phyloP scores from a whole-genome alignment of 2,797 vertebrate genomes.

The Todus mexicanus region DNA sequence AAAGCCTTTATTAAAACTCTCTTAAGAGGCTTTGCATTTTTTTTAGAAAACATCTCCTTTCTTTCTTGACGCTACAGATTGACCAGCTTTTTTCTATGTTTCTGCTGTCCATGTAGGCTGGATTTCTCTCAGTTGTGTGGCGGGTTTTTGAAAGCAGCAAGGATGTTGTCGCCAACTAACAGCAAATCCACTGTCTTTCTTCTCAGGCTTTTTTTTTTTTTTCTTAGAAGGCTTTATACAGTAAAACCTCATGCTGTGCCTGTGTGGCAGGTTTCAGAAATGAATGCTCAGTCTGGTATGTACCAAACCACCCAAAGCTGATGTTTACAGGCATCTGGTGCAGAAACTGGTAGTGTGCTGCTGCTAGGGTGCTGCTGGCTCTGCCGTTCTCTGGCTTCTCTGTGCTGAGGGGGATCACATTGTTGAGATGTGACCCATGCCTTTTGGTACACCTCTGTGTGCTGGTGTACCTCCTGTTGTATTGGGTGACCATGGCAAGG shows the following conservation, averaged over 20 bases:
- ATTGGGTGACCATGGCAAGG: background rate
- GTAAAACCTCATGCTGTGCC: background rate
- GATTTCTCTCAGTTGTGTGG: background rate
- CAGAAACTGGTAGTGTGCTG: background rate
- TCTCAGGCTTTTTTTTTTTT: background rate
- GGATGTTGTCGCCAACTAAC: background rate
- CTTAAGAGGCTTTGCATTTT: background rate
- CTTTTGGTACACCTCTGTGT: background rate
- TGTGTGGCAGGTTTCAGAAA: background rate
- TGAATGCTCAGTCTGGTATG: background rate
- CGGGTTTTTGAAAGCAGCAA: background rate
- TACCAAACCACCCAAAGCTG: background rate
- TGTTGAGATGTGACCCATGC: background rate
- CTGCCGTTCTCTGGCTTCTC: accelerated
- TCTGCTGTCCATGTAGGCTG: background rate
- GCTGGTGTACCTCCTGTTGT: background rate
- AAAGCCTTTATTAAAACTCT: background rate
- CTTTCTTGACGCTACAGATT: background rate
- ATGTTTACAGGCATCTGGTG: background rate
- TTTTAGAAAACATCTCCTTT: background rate
- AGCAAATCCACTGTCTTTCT: background rate
- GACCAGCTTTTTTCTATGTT: background rate
- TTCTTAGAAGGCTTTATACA: background rate
- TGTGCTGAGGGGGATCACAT: background rate
- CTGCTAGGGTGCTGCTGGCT: background rate